Percentiles rank a stretch among this genome's conserved stretches.
Evolutionary conservation across 2,113 vertebrate species (phyloP).

Genomic region (Australoheros scitulus): DNA sequence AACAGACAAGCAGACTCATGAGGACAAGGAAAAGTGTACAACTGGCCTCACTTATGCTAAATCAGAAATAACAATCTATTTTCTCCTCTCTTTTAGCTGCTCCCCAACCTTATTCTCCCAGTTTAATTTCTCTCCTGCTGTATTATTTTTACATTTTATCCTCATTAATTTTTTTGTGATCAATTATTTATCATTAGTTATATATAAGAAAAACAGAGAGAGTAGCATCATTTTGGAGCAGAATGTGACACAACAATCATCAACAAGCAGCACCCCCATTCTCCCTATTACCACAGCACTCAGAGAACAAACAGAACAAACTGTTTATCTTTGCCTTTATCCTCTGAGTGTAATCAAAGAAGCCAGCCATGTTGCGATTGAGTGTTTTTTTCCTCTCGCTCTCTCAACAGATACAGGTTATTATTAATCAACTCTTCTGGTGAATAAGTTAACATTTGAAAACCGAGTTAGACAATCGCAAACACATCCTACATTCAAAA

Average conservation of each 20-base stretch:
- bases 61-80: conserved; percentile 35
- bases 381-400: background rate
- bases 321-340: conserved; percentile 2
- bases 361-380: background rate
- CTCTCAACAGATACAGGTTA: background rate
- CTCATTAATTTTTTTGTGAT: background rate
- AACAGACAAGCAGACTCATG: conserved; percentile 33
- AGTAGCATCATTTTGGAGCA: background rate
- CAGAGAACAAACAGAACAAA: conserved; percentile 3
- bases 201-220: background rate
- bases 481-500: background rate
- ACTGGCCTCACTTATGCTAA: conserved; percentile 19
- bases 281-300: conserved; percentile 23
- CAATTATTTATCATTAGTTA: conserved; percentile 2
- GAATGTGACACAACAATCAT: conserved; percentile 31
- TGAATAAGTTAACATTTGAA: background rate
- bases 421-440: background rate
- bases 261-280: conserved; percentile 9
- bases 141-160: background rate
- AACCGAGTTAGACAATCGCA: background rate
- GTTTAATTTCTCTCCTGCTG: background rate
- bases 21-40: conserved; percentile 33
- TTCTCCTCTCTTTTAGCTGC: background rate
- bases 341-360: conserved; percentile 19
- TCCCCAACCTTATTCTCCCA: background rate